Base-by-base conservation (phyloP, 2,797 vertebrate species). In the Anguilla pacifica region DNA sequence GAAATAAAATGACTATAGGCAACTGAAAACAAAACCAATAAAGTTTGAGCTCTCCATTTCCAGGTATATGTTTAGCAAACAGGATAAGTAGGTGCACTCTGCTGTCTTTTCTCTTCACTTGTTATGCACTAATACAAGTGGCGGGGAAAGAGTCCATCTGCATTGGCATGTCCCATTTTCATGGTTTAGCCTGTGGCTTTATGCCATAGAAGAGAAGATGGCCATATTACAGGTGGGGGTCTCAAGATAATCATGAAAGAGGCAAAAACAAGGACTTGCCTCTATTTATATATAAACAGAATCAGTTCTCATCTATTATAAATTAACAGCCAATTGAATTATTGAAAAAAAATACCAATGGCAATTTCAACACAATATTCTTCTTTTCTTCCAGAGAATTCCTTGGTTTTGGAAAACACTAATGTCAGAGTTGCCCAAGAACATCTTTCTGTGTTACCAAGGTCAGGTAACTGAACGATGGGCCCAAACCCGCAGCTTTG, bases 1-100 rank as follows among this genome's bases (percentile, higher is more conserved):
- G 95, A 97, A 97, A 98, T 97, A 96, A 97, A 96, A 97, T 96
- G 96, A 96, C 93, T 96, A 96, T 96, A 98, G 98, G 97, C 97
- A 98, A 97, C 96, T 96, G 96, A 97, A 98, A 96, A 94, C 95
- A 95, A 97, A 96, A 96, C 91, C 89, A 94, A 94, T 96, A 96
- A 96, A 96, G 95, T 96, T 96, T 97, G 92, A 96, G 93, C 92
- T 91, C 89, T 96, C 92, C 92, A 93, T 93, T 94, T 93, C 89
- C 90, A 94, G 94, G 91, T 91, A 92, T 87, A 90, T 89, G 85
- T 89, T 88, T 84, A 89, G 91, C 88, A 89, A 87, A 91, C 17
- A 11, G 28, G 53, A 84, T 13, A 5, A 15, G 4, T 15, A 19
- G 51, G 6, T 31, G 15, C n/a, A 19, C 53, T 57, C 51, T 84